These are phyloP conservation scores for Mayetiola destructor DNA, from an alignment of 2,888 invertebrate genomes.

Conservation along the genomic window DNA sequence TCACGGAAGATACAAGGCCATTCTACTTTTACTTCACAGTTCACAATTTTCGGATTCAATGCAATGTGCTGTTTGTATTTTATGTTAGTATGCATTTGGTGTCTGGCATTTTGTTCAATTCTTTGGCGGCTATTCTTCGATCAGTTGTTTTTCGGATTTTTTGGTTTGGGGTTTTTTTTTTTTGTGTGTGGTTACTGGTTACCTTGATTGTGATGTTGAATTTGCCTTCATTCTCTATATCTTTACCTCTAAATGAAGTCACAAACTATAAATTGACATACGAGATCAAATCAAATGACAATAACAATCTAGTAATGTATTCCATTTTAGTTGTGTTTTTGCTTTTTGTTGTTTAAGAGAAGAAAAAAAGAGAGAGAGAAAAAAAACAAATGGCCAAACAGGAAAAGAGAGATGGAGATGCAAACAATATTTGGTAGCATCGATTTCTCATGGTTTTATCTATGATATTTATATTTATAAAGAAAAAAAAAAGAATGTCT, in stretches of 20 bases:
- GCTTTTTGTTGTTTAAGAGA: neutral
- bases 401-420: neutral
- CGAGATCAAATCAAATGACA: no score
- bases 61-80: neutral
- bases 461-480: no score
- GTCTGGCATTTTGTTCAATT: neutral
- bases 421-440: no score
- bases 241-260: neutral
- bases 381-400: neutral
- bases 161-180: no score
- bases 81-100: neutral
- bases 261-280: constrained; percentile 5
- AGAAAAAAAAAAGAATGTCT: no score
- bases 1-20: constrained; percentile 10
- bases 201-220: neutral
- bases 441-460: no score
- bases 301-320: neutral
- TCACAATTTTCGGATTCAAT: neutral
- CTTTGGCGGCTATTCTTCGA: no score
- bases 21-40: neutral
- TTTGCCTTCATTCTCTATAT: neutral
- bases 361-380: neutral
- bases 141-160: no score
- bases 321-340: no score
- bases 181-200: no score